Evolutionary conservation across 2,113 vertebrate species (phyloP), one percentile per base, ranked within the genome.

Genomic region (Camelus dromedarius): DNA sequence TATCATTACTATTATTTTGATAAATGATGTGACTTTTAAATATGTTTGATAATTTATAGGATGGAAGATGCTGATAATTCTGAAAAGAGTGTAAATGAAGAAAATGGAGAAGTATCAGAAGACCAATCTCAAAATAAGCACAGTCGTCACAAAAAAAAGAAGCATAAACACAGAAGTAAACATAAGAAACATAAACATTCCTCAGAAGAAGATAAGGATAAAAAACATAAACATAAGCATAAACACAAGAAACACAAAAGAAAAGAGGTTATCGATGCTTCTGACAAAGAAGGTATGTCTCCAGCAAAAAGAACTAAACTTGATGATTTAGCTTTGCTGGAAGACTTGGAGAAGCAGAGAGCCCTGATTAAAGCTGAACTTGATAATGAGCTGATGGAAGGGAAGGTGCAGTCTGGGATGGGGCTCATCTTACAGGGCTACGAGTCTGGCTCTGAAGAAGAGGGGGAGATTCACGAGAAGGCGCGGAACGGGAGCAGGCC

Each of bases 151-250:
- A 99, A 99, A 99, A 99, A 99, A 98, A 99, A 99, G 99, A 99
- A 99, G 98, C 99, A 99, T 97, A 99, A 99, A 98, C 99, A 99
- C 97, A 99, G 99, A 91, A 99, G 99, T 97, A 99, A 99, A 98
- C 99, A 99, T 98, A 99, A 99, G 99, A 99, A 99, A 96, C 99
- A 99, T 97, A 99, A 99, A 98, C 99, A 99, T 97, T 99, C 98
- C 96, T 99, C 99, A 58, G 99, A 99, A 72, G 99, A 99, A 70
- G 99, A 99, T 97, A 99, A 99, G 42, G 99, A 99, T 93, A 99
- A 99, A 97, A 99, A 99, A 97, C 99, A 99, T 93, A 99, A 99
- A 98, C 99, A 99, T 97, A 99, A 99, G 96, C 99, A 99, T 98
- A 99, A 99, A 98, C 99, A 99, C 97, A 99, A 99, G 98, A 99